Base-by-base conservation (phyloP, 1,140 invertebrate genomes). In the Camponotus vicinus region DNA sequence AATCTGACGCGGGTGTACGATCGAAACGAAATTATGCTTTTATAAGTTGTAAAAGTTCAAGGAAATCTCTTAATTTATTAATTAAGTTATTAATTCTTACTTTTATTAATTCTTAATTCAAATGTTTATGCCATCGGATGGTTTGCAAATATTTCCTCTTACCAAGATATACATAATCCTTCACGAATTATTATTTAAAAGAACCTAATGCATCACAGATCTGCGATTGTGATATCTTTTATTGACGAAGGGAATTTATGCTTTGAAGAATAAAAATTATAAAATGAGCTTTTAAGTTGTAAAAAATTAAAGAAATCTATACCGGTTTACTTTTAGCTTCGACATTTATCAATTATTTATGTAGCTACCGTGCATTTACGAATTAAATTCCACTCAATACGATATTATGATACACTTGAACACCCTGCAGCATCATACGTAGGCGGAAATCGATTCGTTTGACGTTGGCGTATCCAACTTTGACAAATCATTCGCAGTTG, bases 401-500 rank as follows among this genome's bases (percentile, higher is more conserved):
- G 66, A 71, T 42, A 42, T 40, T 4, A 18, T 70, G 40, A 55
- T 34, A 5, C 13, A 49, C 45, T 55, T 21, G 42, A 63, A 77
- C 18, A 66, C 18, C 40, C 42, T 34, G 42, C 42, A n/a, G 37
- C 59, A 52, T 27, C 3, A 15, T 13, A 67, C 64, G 64, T 70
- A 52, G 64, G 66, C 66, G 67, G 79, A 73, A 75, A 37, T 83
- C 40, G 49, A 73, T 61, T 61, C 27, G 27, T 49, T 49, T 70
- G 40, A 32, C 27, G 52, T 59, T 57, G 45, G 40, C 18, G 18
- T 61, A 40, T 32, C 52, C 21, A 75, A 45, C 40, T 37, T 61
- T 63, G 55, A 75, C 69, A 18, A 49, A 59, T 83, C 45, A 73
- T 75, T 75, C 69, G 69, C 15, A 32, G 67, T 73, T 73, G 67